Base-by-base conservation (phyloP, 2,888 invertebrate genomes). In the Stomorhina lunata region DNA sequence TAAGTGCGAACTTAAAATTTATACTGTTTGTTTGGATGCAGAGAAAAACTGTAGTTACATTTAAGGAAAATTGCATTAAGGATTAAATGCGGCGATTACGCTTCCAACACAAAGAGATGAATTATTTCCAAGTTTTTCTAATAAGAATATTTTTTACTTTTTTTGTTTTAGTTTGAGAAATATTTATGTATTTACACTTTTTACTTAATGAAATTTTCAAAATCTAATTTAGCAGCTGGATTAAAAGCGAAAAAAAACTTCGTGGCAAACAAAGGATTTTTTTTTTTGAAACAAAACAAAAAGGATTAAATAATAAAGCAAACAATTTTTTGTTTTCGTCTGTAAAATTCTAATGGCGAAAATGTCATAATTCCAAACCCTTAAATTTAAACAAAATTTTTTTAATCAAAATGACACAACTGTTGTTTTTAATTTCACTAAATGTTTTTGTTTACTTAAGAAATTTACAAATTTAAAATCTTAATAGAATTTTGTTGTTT, bases 351-450 rank as follows among this genome's bases (percentile, higher is more conserved):
- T 9, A 55, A 22, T 40, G 20, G n/a, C 29, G 5, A 63, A 43
- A 53, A 15, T 48, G 5, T 4, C 32, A 4, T 45, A 6, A 2
- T 50, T 72, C 12, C 20, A 25, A 65, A 7, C 15, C 43, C 55
- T 45, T 55, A 3, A 43, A n/a, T n/a, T n/a, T 34, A 12, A 17
- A n/a, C n/a, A n/a, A n/a, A n/a, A n/a, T n/a, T n/a, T 29, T 37
- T 57, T 27, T 22, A 40, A 65, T 66, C 43, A 57, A 55, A 59
- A 57, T 53, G 20, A 17, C 69, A 50, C 65, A 76, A n/a, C n/a
- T n/a, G 75, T 43, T 76, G 80, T 48, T 2, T 25, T 65, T 69
- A 25, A 65, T 69, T 40, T 63, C 22, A 32, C 17, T 66, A 22
- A 53, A 53, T 45, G 4, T 22, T 5, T 17, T 10, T 73, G 27